Base-by-base conservation (phyloP, 2,113 vertebrate genomes). In the Mionectes macconnelli region DNA sequence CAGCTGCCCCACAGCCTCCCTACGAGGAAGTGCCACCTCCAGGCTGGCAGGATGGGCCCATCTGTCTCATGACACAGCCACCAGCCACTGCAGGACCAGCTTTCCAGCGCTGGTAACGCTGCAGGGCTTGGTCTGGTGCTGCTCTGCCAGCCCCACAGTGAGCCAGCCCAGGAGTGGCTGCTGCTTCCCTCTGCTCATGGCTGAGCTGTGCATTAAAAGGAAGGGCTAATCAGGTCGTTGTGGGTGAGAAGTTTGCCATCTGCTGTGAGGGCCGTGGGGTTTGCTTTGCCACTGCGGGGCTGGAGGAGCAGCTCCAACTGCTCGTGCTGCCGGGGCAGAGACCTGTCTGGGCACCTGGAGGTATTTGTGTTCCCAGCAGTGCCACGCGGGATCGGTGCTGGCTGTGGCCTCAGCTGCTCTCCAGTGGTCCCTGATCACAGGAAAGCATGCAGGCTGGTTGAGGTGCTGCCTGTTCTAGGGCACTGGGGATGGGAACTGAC, bases 191-290 rank as follows among this genome's bases (percentile, higher is more conserved):
- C 59, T 47, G 56, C 8, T 39, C 21, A 1, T 13, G 56, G n/a
- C 50, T 1, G 1, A 73, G 50, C 25, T 0, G 0, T 60, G 33
- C 0, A 0, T 57, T 40, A 12, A 47, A 31, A n/a, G 31, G 12
- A 68, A 35, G 44, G 77, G 52, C 47, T 39, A 30, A 50, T 28
- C 20, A 25, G 50, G 44, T 27, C 19, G 44, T 31, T 35, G 50
- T 45, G 50, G 24, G 30, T 52, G 56, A 23, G 15, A 44, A 44
- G 31, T 19, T 49, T 69, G 69, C 18, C 21, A 7, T 49, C 47
- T 66, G 37, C 37, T 49, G 8, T 0, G 1, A 33, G 60, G 35
- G 40, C 42, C 14, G 10, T 28, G 47, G 39, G 42, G 16, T 76
- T 76, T 63, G 37, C 55, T 44, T 2, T 56, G 62, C 40, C 0